These are phyloP conservation scores for Steinernema feltiae DNA, from an alignment of 1,140 invertebrate genomes.

Conservation along the genomic window DNA sequence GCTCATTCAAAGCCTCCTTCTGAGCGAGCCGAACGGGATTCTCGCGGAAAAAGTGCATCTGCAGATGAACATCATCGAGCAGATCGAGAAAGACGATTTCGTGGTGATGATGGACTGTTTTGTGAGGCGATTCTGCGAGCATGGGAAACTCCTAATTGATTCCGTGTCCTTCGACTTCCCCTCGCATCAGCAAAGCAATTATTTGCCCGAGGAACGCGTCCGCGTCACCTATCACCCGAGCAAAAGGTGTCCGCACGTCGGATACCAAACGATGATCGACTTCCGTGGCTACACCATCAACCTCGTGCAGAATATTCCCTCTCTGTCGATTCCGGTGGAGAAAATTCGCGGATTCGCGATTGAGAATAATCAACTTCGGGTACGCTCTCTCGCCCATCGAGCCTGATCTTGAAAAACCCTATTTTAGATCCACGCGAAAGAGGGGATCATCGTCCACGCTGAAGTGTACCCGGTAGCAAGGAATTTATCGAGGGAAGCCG, in stretches of 20 bases:
- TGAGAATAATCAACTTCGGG: not conserved
- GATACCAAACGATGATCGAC: not conserved
- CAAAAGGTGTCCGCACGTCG: not conserved
- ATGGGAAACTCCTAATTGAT: not conserved
- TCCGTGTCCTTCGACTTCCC: not conserved
- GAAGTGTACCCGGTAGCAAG: not conserved
- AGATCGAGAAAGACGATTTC: not conserved
- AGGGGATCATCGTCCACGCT: not conserved
- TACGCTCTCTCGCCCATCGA: not conserved
- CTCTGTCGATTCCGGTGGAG: not conserved
- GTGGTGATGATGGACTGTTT: not conserved
- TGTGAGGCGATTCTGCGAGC: not conserved
- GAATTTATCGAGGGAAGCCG: not conserved
- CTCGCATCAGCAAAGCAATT: not conserved
- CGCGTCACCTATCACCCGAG: not conserved
- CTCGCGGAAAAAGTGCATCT: not conserved
- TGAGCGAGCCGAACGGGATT: not conserved
- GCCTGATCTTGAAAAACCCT: not conserved
- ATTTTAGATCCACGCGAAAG: not conserved
- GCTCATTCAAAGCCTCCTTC: not conserved
- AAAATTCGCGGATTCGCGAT: not conserved
- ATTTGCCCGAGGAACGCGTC: not conserved
- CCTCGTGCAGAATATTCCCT: not conserved
- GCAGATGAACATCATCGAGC: not conserved
- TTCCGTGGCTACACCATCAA: not conserved